Evolutionary conservation across 2,797 vertebrate genomes (phyloP).

Genomic region (Argya squamiceps): DNA sequence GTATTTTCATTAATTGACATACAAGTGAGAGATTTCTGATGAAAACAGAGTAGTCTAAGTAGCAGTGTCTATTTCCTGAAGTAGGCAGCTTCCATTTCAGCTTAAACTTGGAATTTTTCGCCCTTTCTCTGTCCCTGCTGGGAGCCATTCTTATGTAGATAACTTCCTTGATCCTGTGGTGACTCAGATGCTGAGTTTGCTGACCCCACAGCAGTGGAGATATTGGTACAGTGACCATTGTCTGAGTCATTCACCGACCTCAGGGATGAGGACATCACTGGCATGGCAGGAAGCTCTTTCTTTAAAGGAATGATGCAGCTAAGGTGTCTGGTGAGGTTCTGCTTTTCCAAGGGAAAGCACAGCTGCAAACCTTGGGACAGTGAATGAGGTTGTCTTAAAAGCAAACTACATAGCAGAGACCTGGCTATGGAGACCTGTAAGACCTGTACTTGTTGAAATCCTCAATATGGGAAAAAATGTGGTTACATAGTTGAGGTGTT

Average conservation of each 20-base stretch:
- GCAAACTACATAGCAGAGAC: not conserved
- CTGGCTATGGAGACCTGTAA: not conserved
- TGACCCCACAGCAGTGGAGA: not conserved
- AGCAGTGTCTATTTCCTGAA: not conserved
- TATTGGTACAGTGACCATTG: not conserved
- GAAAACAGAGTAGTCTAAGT: not conserved
- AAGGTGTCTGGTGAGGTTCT: not conserved
- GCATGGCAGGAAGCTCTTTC: not conserved
- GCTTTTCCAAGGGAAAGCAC: not conserved
- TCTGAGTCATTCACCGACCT: not conserved
- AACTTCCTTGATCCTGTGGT: not conserved
- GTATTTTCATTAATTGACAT: not conserved
- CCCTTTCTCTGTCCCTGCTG: not conserved
- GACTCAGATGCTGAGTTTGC: not conserved
- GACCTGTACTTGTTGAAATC: not conserved
- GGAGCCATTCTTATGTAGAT: not conserved
- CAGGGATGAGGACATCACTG: not conserved
- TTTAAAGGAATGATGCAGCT: not conserved
- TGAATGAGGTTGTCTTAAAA: not conserved
- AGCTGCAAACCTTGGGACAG: not conserved
- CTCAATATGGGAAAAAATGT: not conserved
- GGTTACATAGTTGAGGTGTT: not conserved
- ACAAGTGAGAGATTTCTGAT: not conserved
- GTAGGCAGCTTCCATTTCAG: not conserved
- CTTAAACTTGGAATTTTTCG: not conserved